phyloP scores from a whole-genome alignment of 2,797 vertebrate genomes.

The Phoebastria nigripes region DNA sequence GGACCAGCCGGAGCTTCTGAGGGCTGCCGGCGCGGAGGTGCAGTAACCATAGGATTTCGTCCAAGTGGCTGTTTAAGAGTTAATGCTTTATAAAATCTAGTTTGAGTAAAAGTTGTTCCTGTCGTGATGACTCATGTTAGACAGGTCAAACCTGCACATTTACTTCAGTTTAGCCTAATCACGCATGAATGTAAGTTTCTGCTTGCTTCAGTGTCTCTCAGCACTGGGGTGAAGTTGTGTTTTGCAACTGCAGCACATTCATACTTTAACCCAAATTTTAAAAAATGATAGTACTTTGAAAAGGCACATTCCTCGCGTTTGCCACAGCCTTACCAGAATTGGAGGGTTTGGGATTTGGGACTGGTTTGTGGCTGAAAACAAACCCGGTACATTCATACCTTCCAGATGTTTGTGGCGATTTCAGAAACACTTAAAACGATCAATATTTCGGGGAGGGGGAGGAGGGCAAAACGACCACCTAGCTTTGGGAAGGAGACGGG shows the following conservation, averaged over 20 bases:
- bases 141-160: neutral
- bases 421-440: neutral
- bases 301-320: neutral
- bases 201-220: neutral
- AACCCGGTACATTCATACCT: slow-evolving; percentile 40
- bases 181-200: neutral
- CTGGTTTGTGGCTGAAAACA: slow-evolving; percentile 36
- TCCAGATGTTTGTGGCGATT: slow-evolving; percentile 16
- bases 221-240: neutral
- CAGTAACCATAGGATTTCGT: neutral
- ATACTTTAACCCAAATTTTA: neutral
- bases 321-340: slow-evolving; percentile 8
- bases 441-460: neutral
- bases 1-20: neutral
- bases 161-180: neutral
- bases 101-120: neutral
- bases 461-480: neutral
- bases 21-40: neutral
- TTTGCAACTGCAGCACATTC: neutral
- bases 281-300: neutral
- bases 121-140: neutral
- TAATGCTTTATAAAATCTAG: neutral
- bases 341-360: neutral
- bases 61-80: neutral
- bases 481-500: neutral